Percentiles rank a stretch among this genome's conserved stretches.
phyloP scores from a whole-genome alignment of 2,888 invertebrate species.

The Sericinus montela region DNA sequence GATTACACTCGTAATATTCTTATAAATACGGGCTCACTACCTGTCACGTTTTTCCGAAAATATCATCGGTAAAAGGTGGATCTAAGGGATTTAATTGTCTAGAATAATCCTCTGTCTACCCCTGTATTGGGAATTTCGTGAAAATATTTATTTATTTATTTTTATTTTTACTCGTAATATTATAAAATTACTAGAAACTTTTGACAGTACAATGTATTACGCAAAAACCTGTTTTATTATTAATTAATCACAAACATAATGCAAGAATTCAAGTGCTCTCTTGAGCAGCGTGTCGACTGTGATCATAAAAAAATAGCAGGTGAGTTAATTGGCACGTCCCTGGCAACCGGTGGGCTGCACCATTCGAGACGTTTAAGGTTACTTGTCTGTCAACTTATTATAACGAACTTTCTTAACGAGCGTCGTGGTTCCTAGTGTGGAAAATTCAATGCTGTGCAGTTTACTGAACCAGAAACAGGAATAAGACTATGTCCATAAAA shows the following conservation, averaged over 20 bases:
- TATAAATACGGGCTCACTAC: too few relatives aligned
- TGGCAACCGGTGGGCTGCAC: constrained; percentile 25
- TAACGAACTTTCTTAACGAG: constrained; percentile 14
- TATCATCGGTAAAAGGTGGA: too few relatives aligned
- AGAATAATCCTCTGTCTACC: too few relatives aligned
- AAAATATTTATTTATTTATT: too few relatives aligned
- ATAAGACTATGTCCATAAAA: too few relatives aligned
- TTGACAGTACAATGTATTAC: neutral
- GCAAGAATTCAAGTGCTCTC: constrained; percentile 14
- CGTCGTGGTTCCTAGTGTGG: neutral
- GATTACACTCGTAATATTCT: too few relatives aligned
- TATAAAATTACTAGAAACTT: neutral
- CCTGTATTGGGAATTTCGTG: too few relatives aligned
- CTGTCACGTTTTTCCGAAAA: too few relatives aligned
- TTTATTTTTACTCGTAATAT: too few relatives aligned
- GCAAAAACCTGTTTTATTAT: constrained; percentile 12
- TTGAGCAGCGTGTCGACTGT: constrained; percentile 23
- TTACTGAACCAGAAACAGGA: too few relatives aligned
- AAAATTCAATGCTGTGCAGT: neutral
- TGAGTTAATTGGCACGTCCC: constrained; percentile 30
- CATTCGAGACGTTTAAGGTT: constrained; percentile 38
- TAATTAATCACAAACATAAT: constrained; percentile 6
- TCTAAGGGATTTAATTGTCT: too few relatives aligned
- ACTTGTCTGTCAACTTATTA: constrained; percentile 30
- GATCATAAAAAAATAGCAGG: constrained; percentile 35